Percentiles rank a stretch among this genome's conserved stretches.
These are phyloP conservation scores for Paratilapia polleni DNA, from an alignment of 2,113 vertebrate genomes.

Conservation along the genomic window DNA sequence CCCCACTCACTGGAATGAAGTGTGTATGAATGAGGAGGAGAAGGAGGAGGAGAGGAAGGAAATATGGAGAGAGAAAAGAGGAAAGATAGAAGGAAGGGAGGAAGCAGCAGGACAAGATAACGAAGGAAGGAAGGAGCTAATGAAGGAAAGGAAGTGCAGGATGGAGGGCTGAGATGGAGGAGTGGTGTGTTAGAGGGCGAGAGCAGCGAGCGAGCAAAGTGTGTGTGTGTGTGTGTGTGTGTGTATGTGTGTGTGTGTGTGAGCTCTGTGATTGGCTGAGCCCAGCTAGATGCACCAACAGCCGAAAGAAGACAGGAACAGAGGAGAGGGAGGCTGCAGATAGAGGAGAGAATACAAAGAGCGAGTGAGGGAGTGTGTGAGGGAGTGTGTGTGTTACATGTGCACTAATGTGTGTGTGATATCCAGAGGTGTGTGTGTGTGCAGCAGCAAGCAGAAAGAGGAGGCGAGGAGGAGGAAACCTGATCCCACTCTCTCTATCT, in stretches of 20 bases:
- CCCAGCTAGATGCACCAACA: conserved; percentile 67
- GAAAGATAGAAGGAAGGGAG: background rate
- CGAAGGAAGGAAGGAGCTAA: conserved; percentile 42
- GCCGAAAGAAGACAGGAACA: conserved; percentile 54
- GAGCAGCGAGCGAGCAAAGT: conserved; percentile 4
- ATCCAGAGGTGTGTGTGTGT: conserved; percentile 39
- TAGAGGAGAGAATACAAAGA: conserved; percentile 69
- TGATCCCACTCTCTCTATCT: conserved; percentile 48
- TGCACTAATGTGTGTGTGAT: conserved; percentile 19
- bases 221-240: conserved; percentile 33
- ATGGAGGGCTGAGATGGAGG: conserved; percentile 44
- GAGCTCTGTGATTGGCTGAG: conserved; percentile 69
- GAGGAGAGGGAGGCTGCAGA: conserved; percentile 66
- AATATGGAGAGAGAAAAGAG: background rate
- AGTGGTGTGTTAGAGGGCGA: conserved; percentile 47
- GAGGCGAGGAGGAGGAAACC: conserved; percentile 60
- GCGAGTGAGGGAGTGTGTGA: conserved; percentile 44
- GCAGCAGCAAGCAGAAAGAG: conserved; percentile 14
- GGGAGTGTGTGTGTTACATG: conserved; percentile 17
- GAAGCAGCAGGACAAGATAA: conserved; percentile 9
- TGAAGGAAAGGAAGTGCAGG: conserved; percentile 53
- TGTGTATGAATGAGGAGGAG: conserved; percentile 32
- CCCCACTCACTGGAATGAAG: conserved; percentile 23
- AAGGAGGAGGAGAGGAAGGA: background rate
- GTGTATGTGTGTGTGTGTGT: conserved; percentile 14